Evolutionary conservation across 2,888 invertebrate species (phyloP), one percentile per base, ranked within the genome.

Genomic region (Saturnia pavonia): DNA sequence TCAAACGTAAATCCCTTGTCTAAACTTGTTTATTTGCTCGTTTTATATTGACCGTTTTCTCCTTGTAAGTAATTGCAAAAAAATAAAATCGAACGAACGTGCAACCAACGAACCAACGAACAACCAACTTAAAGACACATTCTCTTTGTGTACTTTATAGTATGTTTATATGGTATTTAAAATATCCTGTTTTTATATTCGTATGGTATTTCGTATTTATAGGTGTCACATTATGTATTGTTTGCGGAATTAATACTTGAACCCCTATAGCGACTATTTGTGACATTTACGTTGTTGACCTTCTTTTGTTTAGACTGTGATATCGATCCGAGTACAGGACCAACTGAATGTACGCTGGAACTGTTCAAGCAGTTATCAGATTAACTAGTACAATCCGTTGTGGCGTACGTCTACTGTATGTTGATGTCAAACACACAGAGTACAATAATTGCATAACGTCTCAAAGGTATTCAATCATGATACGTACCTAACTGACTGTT

Each of bases 31-130:
- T 70, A 67, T 67, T 71, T 75, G 69, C 67, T 72, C 69, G 72
- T 76, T 74, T 76, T 80, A 75, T 74, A 76, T 71, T 65, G 70
- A 70, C 73, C 60, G 40, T 74, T 77, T 77, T 72, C 66, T 74
- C 72, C 69, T 40, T 70, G 69, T 34, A 43, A 69, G 67, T 72
- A 68, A 71, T 66, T 72, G 57, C 63, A 67, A 42, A 71, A 74
- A 71, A 69, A 71, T 42, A 72, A n/a, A n/a, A n/a, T n/a, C n/a
- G 73, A 71, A 71, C 42, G n/a, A 60, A 57, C 70, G 60, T 65
- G 67, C 48, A 67, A 69, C 40, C n/a, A n/a, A n/a, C n/a, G n/a
- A n/a, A n/a, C n/a, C n/a, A n/a, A n/a, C n/a, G n/a, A n/a, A 66
- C 65, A 57, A 65, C 67, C 68, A 69, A 65, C 71, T 65, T 60